Base-by-base conservation (phyloP, 2,113 vertebrate genomes). In the Prolemur simus region DNA sequence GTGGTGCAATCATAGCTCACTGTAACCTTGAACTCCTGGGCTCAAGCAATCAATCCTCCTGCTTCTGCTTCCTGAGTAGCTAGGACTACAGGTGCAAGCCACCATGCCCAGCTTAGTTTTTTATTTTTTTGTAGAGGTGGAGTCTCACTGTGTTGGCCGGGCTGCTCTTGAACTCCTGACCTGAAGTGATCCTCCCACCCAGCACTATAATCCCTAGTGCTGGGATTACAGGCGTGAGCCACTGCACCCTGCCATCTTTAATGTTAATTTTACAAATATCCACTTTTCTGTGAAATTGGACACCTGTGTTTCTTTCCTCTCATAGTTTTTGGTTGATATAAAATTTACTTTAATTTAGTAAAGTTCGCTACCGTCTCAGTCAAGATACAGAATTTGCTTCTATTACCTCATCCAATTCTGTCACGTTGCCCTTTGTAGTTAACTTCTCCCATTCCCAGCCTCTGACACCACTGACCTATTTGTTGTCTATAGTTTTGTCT, bases 271-370 rank as follows among this genome's bases (percentile, higher is more conserved):
- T 88, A 74, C 45, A 77, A 64, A 71, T 84, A 25, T 29, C 6
- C 6, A 49, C 54, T 83, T 76, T 63, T 8, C 25, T 87, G 3
- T 56, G 34, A 78, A 77, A 87, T 87, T 74, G 56, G 81, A 86
- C 49, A 87, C 11, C 68, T 68, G 3, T 27, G 21, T 20, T 56
- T 96, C 49, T 42, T 42, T 52, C 42, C 14, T 71, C 54, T 73
- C 47, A n/a, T 94, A 82, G 25, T 71, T 97, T 95, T 83, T 91
- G 83, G 42, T 83, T 77, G 66, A 60, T 37, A 23, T 90, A 60
- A 90, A 68, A 58, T 87, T 90, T 54, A 84, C 27, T 18, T 69
- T 29, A 73, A 42, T 93, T 89, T 90, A 81, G 9, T 90, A 54
- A 82, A 87, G 49, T 82, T 86, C 29, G 34, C 9, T 81, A 32